A percentile compares a stretch with the other conserved stretches of the same genome.
Conservation (phyloP, 92 coral and sea anemone genomes). For the Plumapathes pennacea region DNA sequence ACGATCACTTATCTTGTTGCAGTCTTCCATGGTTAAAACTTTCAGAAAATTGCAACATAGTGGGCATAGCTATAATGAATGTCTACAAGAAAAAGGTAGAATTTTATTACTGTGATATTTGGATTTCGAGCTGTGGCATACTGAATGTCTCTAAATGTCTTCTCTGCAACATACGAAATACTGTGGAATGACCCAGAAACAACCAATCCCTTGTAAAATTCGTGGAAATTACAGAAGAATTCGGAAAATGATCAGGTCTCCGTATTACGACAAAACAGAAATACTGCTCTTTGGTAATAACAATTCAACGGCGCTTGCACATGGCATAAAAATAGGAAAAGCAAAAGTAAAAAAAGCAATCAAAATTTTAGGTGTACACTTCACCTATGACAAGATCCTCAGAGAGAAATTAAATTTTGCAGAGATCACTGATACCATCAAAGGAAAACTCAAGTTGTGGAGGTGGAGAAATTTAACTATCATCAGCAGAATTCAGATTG, state of each 20-base stretch:
- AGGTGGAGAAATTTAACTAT: slow-evolving; percentile 27
- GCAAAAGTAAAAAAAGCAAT: slow-evolving; percentile 12
- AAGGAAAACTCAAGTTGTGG: slow-evolving; percentile 12
- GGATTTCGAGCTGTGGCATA: no score
- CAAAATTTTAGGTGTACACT: slow-evolving; percentile 13
- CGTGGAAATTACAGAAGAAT: not conserved
- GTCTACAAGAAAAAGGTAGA: no score
- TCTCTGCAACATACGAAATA: no score
- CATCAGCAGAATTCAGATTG: slow-evolving; percentile 2
- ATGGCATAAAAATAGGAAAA: not conserved
- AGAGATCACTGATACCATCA: not conserved
- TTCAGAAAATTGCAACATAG: no score
- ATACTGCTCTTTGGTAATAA: not conserved
- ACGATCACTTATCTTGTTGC: no score
- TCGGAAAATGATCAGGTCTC: not conserved
- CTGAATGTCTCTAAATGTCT: no score
- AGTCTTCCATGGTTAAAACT: no score
- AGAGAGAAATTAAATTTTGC: slow-evolving; percentile 16
- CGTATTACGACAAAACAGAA: not conserved
- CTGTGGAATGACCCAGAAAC: no score
- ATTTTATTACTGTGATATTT: no score
- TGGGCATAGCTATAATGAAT: no score
- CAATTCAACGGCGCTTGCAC: not conserved
- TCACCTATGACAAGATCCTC: not conserved
- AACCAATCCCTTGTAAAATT: no score